A percentile compares a stretch with the other conserved stretches of the same genome.
These are phyloP conservation scores for Brachymystax lenok DNA, from an alignment of 2,797 vertebrate species.

Conservation along the genomic window DNA sequence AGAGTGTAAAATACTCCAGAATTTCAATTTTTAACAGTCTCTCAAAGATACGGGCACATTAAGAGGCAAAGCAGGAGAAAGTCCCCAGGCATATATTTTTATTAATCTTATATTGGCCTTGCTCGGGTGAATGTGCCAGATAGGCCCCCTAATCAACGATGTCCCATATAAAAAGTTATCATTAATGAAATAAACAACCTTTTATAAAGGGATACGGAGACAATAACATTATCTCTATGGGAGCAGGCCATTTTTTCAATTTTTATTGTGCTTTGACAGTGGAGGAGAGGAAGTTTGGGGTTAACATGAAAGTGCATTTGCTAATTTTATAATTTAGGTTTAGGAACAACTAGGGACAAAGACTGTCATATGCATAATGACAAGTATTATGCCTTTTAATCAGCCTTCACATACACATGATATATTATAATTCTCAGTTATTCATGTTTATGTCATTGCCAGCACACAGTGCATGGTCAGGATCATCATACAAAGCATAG, in stretches of 20 bases:
- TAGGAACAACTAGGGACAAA: no score
- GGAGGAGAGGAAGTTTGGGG: constrained; percentile 7
- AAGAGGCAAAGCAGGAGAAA: constrained; percentile 52
- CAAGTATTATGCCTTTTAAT: no score
- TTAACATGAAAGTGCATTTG: constrained; percentile 22
- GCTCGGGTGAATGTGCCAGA: constrained; percentile 56
- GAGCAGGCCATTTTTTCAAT: constrained; percentile 41
- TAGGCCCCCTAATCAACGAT: constrained; percentile 45
- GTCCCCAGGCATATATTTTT: constrained; percentile 61
- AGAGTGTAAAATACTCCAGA: neutral
- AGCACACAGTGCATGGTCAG: no score
- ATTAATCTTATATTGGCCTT: constrained; percentile 63
- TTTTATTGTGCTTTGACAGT: constrained; percentile 23
- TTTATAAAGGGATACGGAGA: constrained; percentile 51
- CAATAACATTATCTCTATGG: constrained; percentile 54
- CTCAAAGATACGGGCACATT: neutral
- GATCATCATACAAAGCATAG: no score
- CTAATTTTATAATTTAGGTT: no score
- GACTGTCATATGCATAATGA: no score
- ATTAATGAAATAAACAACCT: constrained; percentile 69
- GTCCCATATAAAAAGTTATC: constrained; percentile 48
- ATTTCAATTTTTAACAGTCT: neutral
- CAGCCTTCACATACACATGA: no score
- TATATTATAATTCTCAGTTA: no score
- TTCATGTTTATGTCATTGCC: no score